phyloP scores from a whole-genome alignment of 2,113 vertebrate genomes.

The Sylvia atricapilla region DNA sequence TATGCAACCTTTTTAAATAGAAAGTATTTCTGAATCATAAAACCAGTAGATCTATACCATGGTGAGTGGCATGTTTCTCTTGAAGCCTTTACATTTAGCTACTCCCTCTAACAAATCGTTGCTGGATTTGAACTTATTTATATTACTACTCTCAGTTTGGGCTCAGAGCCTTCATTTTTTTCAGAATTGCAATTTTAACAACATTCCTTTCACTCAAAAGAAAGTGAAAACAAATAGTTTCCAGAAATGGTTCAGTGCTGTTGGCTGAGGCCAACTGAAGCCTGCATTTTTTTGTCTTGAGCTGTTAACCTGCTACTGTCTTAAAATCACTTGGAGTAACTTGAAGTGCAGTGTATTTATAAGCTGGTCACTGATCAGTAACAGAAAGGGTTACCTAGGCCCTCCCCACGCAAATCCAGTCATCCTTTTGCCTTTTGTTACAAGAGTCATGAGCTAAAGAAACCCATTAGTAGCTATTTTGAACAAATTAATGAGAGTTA shows the following conservation, averaged over 20 bases:
- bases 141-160: neutral
- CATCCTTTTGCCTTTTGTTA: neutral
- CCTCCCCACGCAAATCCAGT: neutral
- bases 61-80: neutral
- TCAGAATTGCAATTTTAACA: constrained; percentile 5
- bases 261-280: neutral
- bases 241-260: neutral
- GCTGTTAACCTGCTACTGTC: constrained; percentile 14
- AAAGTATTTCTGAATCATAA: constrained; percentile 20
- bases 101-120: neutral
- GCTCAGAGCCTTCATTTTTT: neutral
- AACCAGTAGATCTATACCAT: neutral
- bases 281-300: neutral
- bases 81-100: neutral
- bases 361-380: neutral
- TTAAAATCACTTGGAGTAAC: neutral
- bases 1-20: neutral
- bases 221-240: constrained; percentile 26
- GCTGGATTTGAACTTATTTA: constrained; percentile 1
- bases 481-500: constrained; percentile 47
- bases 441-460: constrained; percentile 25
- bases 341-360: neutral
- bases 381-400: neutral
- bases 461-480: constrained; percentile 39
- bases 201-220: constrained; percentile 8